Percentiles rank a stretch among this genome's conserved stretches.
Evolutionary conservation across 2,888 invertebrate species (phyloP).

Genomic region (Phrixothrix hirtus): DNA sequence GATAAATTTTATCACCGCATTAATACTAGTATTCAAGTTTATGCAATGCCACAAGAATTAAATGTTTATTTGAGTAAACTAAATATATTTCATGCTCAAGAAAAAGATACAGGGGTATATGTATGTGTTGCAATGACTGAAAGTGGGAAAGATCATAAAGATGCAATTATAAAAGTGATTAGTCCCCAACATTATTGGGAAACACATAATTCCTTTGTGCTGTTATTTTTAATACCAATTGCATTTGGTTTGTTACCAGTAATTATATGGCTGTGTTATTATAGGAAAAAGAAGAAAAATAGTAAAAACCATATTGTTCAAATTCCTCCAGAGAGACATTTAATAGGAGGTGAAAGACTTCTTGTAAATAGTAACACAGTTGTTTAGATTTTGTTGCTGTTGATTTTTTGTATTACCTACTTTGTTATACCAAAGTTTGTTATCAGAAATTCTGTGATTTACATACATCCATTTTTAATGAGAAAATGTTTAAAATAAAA

Average conservation of each 20-base stretch:
- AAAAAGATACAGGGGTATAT: conserved; percentile 49
- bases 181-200: conserved; percentile 33
- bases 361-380: conserved; percentile 3
- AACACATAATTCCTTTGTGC: conserved; percentile 39
- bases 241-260: conserved; percentile 46
- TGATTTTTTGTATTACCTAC: too few relatives aligned
- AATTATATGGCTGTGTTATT: conserved; percentile 49
- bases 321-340: conserved; percentile 6
- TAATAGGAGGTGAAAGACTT: conserved; percentile 9
- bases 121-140: conserved; percentile 49
- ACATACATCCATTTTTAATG: too few relatives aligned
- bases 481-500: too few relatives aligned
- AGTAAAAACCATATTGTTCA: conserved; percentile 1
- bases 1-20: conserved; percentile 46
- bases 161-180: conserved; percentile 42
- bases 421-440: not conserved
- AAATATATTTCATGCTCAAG: conserved; percentile 46
- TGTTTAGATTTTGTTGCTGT: conserved; percentile 12
- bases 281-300: conserved; percentile 41
- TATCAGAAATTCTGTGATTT: not conserved
- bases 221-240: conserved; percentile 49
- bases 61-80: conserved; percentile 49
- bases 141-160: conserved; percentile 46
- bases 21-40: conserved; percentile 35
- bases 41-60: conserved; percentile 41